Base-by-base conservation (phyloP, 2,797 vertebrate genomes). In the Onychomys arenicola region DNA sequence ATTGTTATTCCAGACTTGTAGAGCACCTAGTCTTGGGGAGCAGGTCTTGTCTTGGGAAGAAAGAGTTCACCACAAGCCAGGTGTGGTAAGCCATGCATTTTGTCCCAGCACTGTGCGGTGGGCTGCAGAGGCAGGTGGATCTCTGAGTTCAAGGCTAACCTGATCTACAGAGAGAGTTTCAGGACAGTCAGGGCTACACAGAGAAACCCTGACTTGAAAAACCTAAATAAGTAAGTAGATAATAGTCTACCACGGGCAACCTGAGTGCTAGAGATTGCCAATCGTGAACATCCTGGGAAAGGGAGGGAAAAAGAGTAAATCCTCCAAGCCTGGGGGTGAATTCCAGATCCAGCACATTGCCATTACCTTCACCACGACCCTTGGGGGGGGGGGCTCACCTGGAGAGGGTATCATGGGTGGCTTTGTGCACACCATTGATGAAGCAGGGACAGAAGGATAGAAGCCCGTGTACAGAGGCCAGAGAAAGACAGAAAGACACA, bases 181-280 rank as follows among this genome's bases (percentile, higher is more conserved):
- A 67, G 43, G 83, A 11, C 61, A 85, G 61, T 29, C 61, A 67
- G 61, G 43, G 11, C 29, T 67, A 67, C 19, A 34, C 11, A 67
- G 61, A 49, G 82, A 84, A 46, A 71, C n/a, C 69, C 19, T 84
- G 69, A n/a, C 63, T 85, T 85, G 61, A 67, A 67, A 67, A 85
- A 13, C 1, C 43, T 21, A 65, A 84, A 46, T n/a, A 63, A 32
- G 37, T 43, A 46, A 65, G 32, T 34, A 46, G 25, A 12, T 32
- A 34, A 43, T 32, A 52, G 27, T 71, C 13, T 61, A 6, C 27
- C 86, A 34, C 2, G 21, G 19, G 63, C 29, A 57, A 81, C 23
- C 14, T 14, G 34, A 83, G n/a, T 8, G 37, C 80, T 12, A 6
- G 3, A 2, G 71, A 17, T 8, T 9, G 8, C 37, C 67, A 46